Evolutionary conservation across 2,797 vertebrate genomes (phyloP), one percentile per base, ranked within the genome.

Genomic region (Rhinoraja longicauda): DNA sequence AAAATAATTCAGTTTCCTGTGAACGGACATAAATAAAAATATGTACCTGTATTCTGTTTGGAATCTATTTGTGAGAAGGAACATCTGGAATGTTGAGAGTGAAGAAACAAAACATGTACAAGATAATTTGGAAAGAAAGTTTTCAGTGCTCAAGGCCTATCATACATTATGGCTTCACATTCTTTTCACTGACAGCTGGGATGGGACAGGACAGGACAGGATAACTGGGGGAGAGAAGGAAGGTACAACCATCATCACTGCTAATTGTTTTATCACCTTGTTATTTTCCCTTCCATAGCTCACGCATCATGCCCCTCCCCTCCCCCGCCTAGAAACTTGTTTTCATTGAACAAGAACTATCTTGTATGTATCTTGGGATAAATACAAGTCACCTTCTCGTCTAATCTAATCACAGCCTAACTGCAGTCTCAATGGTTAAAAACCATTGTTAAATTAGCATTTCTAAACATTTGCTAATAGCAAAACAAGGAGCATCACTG

Each of bases 401-500:
- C 39, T 92, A 53, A 92, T n/a, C 70, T 75, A 92, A 92, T 75
- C 70, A 26, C 67, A 45, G 90, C 53, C 39, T 92, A 70, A 92
- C 90, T 92, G 12, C 70, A 53, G 70, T 53, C 70, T 92, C 39
- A 57, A 75, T 57, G 70, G 90, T 53, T 4, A 9, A 73, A 75
- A 91, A 75, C 24, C 67, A 64, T 32, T 67, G 84, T 67, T 6
- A 92, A 92, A 75, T 92, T 92, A 75, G n/a, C 90, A 92, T 92
- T 92, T 53, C 90, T 53, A 75, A 92, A 92, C 70, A 75, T n/a
- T 53, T 92, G 90, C 70, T 72, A 92, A 53, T 26, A 6, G 24
- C 70, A 75, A n/a, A 92, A 19, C 70, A 53, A 29, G 26, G 39
- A 91, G 10, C 90, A 73, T 45, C 24, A 91, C 67, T 91, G 90